Evolutionary conservation across 2,888 invertebrate genomes (phyloP).

Genomic region (Quadriops clusia): DNA sequence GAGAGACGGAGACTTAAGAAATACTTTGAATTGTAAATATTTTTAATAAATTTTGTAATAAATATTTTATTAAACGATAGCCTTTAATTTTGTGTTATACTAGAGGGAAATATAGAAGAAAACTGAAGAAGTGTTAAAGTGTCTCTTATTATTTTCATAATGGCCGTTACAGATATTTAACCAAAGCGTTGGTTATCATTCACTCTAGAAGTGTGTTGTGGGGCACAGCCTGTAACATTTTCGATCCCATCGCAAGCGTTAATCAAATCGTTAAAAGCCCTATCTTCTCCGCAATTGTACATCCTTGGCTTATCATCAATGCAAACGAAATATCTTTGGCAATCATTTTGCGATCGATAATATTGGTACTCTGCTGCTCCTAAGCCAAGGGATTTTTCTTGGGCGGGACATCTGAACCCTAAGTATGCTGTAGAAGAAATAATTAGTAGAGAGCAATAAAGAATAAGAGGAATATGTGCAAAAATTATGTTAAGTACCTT

Average conservation of each 20-base stretch:
- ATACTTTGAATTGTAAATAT: no score
- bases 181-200: no score
- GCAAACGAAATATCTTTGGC: slow-evolving; percentile 71
- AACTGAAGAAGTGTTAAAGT: no score
- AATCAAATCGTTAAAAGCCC: slow-evolving; percentile 63
- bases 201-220: no score
- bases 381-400: slow-evolving; percentile 34
- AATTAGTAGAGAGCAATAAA: neutral
- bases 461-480: neutral
- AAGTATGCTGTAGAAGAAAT: slow-evolving; percentile 48
- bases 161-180: no score
- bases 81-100: no score
- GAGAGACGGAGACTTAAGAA: no score
- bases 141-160: no score
- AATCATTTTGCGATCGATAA: slow-evolving; percentile 50
- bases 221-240: slow-evolving; percentile 62
- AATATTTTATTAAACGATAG: no score
- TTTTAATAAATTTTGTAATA: no score
- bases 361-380: slow-evolving; percentile 39
- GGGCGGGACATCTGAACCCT: slow-evolving; percentile 69
- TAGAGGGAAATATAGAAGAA: no score
- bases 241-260: slow-evolving; percentile 65
- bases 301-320: slow-evolving; percentile 61
- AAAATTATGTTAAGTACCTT: slow-evolving; percentile 51
- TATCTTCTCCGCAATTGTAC: slow-evolving; percentile 62